Conservation (phyloP, 1,140 invertebrate genomes). For the Orussus abietinus region DNA sequence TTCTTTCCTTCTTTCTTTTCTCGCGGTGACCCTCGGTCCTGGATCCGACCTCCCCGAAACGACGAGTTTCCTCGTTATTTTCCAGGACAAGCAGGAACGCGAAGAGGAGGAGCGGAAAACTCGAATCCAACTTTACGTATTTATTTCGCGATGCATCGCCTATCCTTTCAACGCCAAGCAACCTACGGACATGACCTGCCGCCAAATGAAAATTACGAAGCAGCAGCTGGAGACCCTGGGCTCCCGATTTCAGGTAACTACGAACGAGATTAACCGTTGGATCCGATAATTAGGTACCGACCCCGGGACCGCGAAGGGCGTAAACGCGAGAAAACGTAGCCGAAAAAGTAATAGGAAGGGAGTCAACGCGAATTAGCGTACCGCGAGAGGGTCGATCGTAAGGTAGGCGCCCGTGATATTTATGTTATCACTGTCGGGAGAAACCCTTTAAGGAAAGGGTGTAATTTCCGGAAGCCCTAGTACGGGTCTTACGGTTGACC, state of each 20-base stretch:
- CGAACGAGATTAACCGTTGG: too few species aligned
- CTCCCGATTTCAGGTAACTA: conserved; percentile 83
- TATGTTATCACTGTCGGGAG: conserved; percentile 15
- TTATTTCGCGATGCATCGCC: conserved; percentile 95
- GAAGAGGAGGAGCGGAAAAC: conserved; percentile 91
- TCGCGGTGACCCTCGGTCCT: background rate
- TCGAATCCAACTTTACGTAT: conserved; percentile 95
- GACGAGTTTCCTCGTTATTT: conserved; percentile 8
- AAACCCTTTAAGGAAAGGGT: conserved; percentile 24
- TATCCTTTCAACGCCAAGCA: conserved; percentile 99
- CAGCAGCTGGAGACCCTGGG: conserved; percentile 94
- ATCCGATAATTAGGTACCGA: too few species aligned
- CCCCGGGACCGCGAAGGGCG: too few species aligned
- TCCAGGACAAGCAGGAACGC: conserved; percentile 77
- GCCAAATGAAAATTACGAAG: conserved; percentile 92
- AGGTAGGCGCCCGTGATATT: conserved; percentile 1
- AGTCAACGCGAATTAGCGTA: too few species aligned
- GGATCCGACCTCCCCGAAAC: background rate
- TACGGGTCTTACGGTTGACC: conserved; percentile 14
- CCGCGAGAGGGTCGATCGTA: too few species aligned
- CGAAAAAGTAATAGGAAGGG: too few species aligned
- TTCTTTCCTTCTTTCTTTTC: conserved; percentile 4
- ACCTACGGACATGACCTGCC: conserved; percentile 92
- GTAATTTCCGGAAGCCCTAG: conserved; percentile 30
- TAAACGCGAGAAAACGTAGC: background rate